Base-by-base conservation (phyloP, 2,888 invertebrate species). In the Cephus nigrinus region DNA sequence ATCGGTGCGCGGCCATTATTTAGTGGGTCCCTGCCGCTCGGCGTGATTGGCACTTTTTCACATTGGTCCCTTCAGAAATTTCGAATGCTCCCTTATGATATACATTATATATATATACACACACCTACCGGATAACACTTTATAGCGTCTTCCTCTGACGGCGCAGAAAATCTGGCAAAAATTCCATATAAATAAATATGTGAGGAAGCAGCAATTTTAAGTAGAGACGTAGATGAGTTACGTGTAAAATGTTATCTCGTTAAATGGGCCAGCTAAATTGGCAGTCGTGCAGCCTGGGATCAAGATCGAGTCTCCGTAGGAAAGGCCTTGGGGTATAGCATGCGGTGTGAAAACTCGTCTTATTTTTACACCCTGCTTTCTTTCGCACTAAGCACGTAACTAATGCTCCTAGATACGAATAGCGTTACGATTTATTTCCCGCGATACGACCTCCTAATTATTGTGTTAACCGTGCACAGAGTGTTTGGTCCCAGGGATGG, bases 11-110 rank as follows among this genome's bases (percentile, higher is more conserved):
- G 75, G 76, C 83, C 85, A 83, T 85, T 87, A 87, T 87, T 87
- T 85, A 88, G 82, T 86, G 81, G 85, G 82, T 84, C 82, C 84
- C 77, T 82, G 82, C 80, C 78, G 77, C 75, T 80, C 84, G 84
- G 84, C 87, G 87, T 89, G 90, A 90, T 89, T 84, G 79, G 88
- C 87, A 81, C 78, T 82, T 86, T 85, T 82, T 80, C 55, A 55
- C 55, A 23, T 55, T 55, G 55, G 40, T 23, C 55, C 55, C 55
- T 55, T 55, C 55, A 9, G 55, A 55, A 55, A 55, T 55, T 55
- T 55, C 23, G 9, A 55, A 55, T 23, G 23, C 9, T 55, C 23
- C 55, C 55, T 55, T 55, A 55, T 5, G 23, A 55, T 55, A 23
- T 55, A 23, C 9, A 23, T 9, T 55, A 55, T 55, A 55, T 5